These are phyloP conservation scores for Melanaphis sacchari DNA, from an alignment of 1,140 invertebrate genomes.

Conservation along the genomic window DNA sequence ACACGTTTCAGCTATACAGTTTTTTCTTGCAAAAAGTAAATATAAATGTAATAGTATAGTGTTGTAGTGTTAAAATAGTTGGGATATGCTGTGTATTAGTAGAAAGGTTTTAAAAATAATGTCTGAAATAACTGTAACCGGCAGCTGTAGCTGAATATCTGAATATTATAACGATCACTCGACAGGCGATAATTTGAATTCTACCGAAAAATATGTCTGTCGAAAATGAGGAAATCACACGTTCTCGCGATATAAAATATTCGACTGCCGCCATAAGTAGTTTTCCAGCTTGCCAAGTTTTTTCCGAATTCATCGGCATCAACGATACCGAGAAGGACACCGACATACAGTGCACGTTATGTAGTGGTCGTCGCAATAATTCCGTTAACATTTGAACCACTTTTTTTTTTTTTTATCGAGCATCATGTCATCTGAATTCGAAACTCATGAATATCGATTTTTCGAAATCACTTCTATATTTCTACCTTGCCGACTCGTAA, in stretches of 20 bases:
- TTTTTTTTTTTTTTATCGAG: neutral
- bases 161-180: neutral
- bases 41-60: neutral
- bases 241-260: neutral
- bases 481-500: neutral
- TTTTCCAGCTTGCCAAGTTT: neutral
- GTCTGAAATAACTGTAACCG: neutral
- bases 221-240: neutral
- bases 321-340: neutral
- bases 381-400: neutral
- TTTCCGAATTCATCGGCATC: neutral
- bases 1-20: neutral
- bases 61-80: neutral
- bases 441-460: neutral
- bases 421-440: neutral
- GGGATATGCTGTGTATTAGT: neutral
- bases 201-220: neutral
- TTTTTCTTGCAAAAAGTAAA: neutral
- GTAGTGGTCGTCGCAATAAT: neutral
- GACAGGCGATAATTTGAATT: neutral
- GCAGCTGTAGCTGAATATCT: neutral
- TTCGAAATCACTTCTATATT: slow-evolving; percentile 6
- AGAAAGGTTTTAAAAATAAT: neutral
- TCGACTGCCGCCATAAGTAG: neutral
- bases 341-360: neutral